Base-by-base conservation (phyloP, 1,140 invertebrate genomes). In the Drosophila kikkawai region DNA sequence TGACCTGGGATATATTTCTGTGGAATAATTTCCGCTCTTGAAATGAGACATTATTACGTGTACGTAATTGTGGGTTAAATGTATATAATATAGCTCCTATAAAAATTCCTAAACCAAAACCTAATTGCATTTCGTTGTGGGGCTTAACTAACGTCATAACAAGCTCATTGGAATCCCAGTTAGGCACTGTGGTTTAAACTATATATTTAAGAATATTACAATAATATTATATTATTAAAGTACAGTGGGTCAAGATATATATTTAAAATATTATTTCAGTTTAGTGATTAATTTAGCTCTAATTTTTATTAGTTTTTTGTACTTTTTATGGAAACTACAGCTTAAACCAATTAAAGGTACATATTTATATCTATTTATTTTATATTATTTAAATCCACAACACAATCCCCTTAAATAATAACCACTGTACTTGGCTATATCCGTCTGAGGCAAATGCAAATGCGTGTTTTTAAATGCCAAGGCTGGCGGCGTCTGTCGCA, bases 391-490 rank as follows among this genome's bases (percentile, higher is more conserved):
- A 29, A n/a, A 29, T 15, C 8, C 1, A 11, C 19, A 19, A 19
- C 2, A 36, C 4, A 32, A 41, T 32, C 9, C 13, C 8, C 32
- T 13, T 4, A 29, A 41, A 17, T 44, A 34, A 48, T 50, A 55
- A 15, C 67, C 74, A 77, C 63, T 78, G 51, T 78, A 17, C 29
- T 13, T 17, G 26, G 34, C n/a, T 66, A 55, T 56, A 59, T 77
- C 32, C 41, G 56, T 55, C 56, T 60, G 56, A 22, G 37, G n/a
- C 15, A 22, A 57, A 82, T 77, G 76, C 76, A 78, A 74, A 76
- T 83, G 47, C 59, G 55, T 76, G 36, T 66, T 66, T 71, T 83
- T 66, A 82, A 87, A 87, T 87, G 83, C 66, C 83, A 87, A 88
- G 83, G 80, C 65, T 74, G 56, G 45, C 45, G 37, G 58, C 50